phyloP scores from a whole-genome alignment of 2,888 invertebrate genomes.

The Amphipoea lucens region DNA sequence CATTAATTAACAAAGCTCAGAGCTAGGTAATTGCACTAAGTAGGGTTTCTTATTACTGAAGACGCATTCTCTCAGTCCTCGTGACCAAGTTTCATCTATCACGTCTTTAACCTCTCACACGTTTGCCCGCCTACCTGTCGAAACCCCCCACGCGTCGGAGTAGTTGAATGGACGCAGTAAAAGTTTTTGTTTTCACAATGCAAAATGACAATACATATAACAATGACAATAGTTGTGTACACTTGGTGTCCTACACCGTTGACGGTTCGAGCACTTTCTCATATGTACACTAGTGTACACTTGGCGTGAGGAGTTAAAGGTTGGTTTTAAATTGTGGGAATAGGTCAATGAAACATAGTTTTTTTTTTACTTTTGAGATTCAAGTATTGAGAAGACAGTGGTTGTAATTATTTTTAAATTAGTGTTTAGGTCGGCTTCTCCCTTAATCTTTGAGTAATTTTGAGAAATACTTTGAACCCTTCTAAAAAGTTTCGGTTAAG shows the following conservation, averaged over 20 bases:
- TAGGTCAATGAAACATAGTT: not conserved
- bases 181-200: too few relatives aligned
- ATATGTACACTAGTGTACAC: too few relatives aligned
- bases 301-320: too few relatives aligned
- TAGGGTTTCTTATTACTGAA: constrained; percentile 19
- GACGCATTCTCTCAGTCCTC: not conserved
- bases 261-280: too few relatives aligned
- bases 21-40: constrained; percentile 11
- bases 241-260: too few relatives aligned
- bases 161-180: too few relatives aligned
- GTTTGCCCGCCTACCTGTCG: too few relatives aligned
- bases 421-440: too few relatives aligned
- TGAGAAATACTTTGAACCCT: not conserved
- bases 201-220: too few relatives aligned
- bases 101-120: not conserved
- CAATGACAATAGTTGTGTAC: too few relatives aligned
- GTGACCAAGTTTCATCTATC: not conserved
- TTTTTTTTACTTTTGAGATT: not conserved
- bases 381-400: not conserved
- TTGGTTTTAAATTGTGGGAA: not conserved
- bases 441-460: too few relatives aligned
- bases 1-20: not conserved
- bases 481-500: not conserved
- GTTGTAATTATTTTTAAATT: not conserved
- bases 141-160: too few relatives aligned